These are phyloP conservation scores for Uromys caudimaculatus DNA, from an alignment of 2,797 vertebrate genomes.

Conservation along the genomic window DNA sequence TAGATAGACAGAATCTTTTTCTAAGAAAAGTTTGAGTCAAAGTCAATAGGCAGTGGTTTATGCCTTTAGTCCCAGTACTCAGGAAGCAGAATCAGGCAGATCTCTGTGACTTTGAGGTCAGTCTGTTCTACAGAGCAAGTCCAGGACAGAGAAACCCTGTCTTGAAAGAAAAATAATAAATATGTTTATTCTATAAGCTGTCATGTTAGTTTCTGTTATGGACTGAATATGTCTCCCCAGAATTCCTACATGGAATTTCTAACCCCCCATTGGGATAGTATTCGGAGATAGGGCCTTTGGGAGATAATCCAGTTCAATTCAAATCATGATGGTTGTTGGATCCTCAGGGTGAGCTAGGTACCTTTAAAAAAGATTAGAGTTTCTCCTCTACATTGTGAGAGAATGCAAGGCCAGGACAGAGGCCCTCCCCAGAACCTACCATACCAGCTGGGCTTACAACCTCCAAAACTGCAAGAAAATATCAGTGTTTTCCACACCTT, in stretches of 20 bases:
- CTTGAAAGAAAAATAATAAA: neutral
- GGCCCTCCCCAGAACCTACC: neutral
- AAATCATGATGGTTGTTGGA: neutral
- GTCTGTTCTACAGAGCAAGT: neutral
- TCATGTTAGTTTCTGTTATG: constrained; percentile 6
- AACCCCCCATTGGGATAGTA: neutral
- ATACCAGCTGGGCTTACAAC: neutral
- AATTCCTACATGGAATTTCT: neutral
- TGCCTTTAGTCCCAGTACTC: neutral
- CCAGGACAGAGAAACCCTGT: neutral
- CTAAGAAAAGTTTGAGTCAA: neutral
- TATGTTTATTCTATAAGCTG: neutral
- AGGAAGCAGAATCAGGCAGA: neutral
- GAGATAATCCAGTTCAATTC: neutral
- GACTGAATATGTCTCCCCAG: neutral
- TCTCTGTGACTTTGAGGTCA: neutral
- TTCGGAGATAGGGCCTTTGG: neutral
- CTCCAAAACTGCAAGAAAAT: neutral
- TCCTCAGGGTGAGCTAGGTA: neutral
- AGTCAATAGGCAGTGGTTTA: neutral
- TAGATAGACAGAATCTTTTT: neutral
- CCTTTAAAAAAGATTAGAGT: neutral
- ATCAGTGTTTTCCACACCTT: neutral
- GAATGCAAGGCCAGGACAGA: neutral
- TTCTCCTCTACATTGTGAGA: neutral